A percentile compares a stretch with the other conserved stretches of the same genome.
phyloP scores from a whole-genome alignment of 2,888 invertebrate species.

The Meliscaeva auricollis region DNA sequence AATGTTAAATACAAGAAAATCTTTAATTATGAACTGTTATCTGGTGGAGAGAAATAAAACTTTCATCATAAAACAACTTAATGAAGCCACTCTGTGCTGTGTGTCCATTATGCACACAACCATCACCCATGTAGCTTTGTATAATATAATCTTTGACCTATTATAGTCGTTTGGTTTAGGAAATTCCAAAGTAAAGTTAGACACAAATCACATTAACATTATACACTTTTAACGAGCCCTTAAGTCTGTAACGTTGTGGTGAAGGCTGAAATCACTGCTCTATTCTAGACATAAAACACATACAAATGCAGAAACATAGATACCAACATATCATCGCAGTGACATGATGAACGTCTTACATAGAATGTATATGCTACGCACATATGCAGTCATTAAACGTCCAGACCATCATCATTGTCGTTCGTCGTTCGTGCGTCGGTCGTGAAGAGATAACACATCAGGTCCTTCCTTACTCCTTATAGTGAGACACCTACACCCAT shows the following conservation, averaged over 20 bases:
- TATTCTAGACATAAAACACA: neutral
- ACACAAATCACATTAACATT: constrained; percentile 62
- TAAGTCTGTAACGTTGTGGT: constrained; percentile 15
- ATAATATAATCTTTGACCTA: constrained; percentile 24
- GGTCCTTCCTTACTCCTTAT: neutral
- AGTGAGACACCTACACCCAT: neutral
- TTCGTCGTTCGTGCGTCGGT: neutral
- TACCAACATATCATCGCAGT: neutral
- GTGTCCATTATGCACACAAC: neutral
- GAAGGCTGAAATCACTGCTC: constrained; percentile 24
- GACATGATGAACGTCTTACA: constrained; percentile 40
- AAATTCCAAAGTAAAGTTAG: constrained; percentile 15
- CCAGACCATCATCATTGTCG: constrained; percentile 23
- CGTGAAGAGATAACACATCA: constrained; percentile 44
- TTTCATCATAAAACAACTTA: constrained; percentile 48
- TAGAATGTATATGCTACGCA: constrained; percentile 13
- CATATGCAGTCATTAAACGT: constrained; percentile 37
- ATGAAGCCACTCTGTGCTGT: constrained; percentile 25
- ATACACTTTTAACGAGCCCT: constrained; percentile 68
- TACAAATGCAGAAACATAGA: neutral
- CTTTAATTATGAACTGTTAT: constrained; percentile 41
- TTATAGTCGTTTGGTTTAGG: constrained; percentile 13
- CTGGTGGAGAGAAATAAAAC: constrained; percentile 21
- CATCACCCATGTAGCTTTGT: neutral
- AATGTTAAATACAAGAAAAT: constrained; percentile 23